phyloP scores from a whole-genome alignment of 2,113 vertebrate species.

The Chaetodon auriga region DNA sequence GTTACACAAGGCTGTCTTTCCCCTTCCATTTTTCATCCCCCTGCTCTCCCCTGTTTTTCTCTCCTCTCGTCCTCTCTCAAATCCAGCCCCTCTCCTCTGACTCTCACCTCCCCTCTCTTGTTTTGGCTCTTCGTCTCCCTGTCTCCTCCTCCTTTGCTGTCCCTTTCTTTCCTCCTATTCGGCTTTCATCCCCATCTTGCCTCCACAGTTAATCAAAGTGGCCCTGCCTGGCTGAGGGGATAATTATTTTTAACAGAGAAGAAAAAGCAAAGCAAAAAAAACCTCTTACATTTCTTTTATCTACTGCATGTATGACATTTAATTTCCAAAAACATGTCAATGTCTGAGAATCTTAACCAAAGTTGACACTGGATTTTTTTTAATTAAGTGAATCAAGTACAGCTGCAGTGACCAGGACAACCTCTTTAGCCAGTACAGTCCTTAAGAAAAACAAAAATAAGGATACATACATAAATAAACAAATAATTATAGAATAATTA shows the following conservation, averaged over 20 bases:
- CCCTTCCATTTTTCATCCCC: conserved; percentile 80
- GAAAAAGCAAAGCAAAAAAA: not conserved
- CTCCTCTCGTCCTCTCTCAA: not conserved
- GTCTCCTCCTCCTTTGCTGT: not conserved
- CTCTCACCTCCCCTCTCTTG: not conserved
- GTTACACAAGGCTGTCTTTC: conserved; percentile 75
- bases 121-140: not conserved
- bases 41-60: not conserved
- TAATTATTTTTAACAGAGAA: conserved; percentile 9
- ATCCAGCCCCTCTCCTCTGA: not conserved
- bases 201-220: conserved; percentile 55
- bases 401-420: not conserved
- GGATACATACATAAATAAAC: not conserved
- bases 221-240: conserved; percentile 34
- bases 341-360: not conserved
- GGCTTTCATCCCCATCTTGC: not conserved
- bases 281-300: not conserved
- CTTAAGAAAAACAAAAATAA: not conserved
- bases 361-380: not conserved
- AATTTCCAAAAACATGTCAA: not conserved
- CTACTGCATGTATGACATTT: not conserved
- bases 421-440: not conserved
- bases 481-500: conserved; percentile 26
- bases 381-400: not conserved
- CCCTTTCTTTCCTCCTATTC: not conserved